A percentile compares a stretch with the other conserved stretches of the same genome.
Evolutionary conservation across 92 coral and sea anemone genomes (phyloP).

Genomic region (Epizoanthus rinbou): DNA sequence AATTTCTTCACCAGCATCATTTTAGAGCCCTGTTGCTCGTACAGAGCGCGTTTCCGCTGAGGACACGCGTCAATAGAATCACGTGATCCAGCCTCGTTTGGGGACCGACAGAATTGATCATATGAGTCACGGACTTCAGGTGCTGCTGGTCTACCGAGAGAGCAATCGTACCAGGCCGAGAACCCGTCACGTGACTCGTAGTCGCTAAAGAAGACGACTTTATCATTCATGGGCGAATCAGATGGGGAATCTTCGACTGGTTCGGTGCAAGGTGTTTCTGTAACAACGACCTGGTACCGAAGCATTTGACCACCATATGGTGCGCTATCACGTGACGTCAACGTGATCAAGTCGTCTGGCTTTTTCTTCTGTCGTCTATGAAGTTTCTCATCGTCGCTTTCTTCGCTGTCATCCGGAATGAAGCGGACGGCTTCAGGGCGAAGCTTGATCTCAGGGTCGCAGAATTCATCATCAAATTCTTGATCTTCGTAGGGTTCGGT

Average conservation of each 20-base stretch:
- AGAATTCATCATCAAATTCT: slow-evolving; percentile 79
- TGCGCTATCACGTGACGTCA: slow-evolving; percentile 68
- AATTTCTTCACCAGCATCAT: slow-evolving; percentile 60
- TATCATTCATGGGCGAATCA: slow-evolving; percentile 50
- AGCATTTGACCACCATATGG: slow-evolving; percentile 74
- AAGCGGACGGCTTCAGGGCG: slow-evolving; percentile 89
- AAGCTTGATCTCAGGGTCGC: slow-evolving; percentile 83
- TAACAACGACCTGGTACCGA: slow-evolving; percentile 48
- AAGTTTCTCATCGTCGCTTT: slow-evolving; percentile 49
- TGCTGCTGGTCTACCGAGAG: slow-evolving; percentile 81
- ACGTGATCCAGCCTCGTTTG: slow-evolving; percentile 85
- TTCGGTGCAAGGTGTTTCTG: slow-evolving; percentile 43
- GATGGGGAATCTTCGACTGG: slow-evolving; percentile 50
- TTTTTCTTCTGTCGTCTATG: slow-evolving; percentile 50
- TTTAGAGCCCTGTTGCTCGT: slow-evolving; percentile 77
- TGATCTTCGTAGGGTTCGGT: slow-evolving; percentile 58
- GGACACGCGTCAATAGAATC: slow-evolving; percentile 80
- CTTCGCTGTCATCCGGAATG: slow-evolving; percentile 68
- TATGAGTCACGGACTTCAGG: slow-evolving; percentile 98
- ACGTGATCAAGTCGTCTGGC: slow-evolving; percentile 66
- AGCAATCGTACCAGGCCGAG: slow-evolving; percentile 89
- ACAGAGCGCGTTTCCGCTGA: slow-evolving; percentile 63
- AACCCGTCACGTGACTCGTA: slow-evolving; percentile 60
- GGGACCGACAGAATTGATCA: slow-evolving; percentile 86
- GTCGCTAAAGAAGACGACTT: slow-evolving; percentile 79